Evolutionary conservation across 2,113 vertebrate species (phyloP).

Genomic region (Ciconia maguari): DNA sequence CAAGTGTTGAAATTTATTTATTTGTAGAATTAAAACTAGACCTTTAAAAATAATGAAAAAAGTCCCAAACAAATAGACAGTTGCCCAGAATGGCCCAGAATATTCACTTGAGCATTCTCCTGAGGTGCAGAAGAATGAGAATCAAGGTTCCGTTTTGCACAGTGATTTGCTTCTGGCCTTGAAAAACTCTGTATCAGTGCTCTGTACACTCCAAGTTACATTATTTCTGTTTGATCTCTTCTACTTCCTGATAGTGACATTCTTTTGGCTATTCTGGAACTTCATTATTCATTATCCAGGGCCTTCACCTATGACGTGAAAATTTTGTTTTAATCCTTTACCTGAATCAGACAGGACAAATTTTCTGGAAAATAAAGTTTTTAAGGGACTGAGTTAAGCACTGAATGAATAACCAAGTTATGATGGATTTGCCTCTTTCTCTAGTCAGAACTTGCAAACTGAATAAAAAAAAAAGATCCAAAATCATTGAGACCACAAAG

Average conservation of each 20-base stretch:
- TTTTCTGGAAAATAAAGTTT: neutral
- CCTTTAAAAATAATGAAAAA: neutral
- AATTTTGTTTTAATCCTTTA: neutral
- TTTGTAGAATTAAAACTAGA: neutral
- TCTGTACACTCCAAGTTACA: neutral
- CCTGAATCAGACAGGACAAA: neutral
- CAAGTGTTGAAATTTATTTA: neutral
- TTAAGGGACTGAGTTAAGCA: neutral
- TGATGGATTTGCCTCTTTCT: neutral
- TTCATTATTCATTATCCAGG: neutral
- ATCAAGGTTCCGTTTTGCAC: neutral
- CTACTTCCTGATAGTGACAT: neutral
- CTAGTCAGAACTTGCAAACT: neutral
- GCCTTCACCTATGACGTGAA: neutral
- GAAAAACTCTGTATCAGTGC: accelerated
- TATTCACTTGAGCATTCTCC: neutral
- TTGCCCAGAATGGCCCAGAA: neutral
- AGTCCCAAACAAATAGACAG: accelerated
- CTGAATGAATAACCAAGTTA: neutral
- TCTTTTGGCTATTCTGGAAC: neutral
- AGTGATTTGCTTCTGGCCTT: neutral
- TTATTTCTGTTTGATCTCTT: neutral
- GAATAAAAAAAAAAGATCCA: neutral
- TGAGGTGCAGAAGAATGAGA: neutral
- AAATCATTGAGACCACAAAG: neutral